phyloP scores from a whole-genome alignment of 2,797 vertebrate genomes.

The Pangasius djambal region DNA sequence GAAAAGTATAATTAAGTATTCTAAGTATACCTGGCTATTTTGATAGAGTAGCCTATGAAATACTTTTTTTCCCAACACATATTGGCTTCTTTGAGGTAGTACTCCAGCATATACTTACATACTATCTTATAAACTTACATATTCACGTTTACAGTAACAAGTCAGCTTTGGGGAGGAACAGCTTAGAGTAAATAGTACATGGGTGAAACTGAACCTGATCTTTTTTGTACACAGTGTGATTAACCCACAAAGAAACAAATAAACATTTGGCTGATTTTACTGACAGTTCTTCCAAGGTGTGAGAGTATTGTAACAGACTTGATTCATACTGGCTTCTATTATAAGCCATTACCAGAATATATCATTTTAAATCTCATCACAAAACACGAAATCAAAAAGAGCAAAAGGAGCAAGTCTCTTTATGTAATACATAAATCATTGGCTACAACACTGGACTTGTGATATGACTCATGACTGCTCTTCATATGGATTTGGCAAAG shows the following conservation, averaged over 20 bases:
- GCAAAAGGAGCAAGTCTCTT: not conserved
- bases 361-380: not conserved
- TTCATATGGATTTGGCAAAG: too few relatives aligned
- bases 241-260: not conserved
- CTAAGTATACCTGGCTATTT: not conserved
- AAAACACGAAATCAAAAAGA: not conserved
- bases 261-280: not conserved
- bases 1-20: not conserved
- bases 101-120: too few relatives aligned
- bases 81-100: too few relatives aligned
- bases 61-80: too few relatives aligned
- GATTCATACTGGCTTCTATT: not conserved
- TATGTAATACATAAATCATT: not conserved
- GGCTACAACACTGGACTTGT: too few relatives aligned
- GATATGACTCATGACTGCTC: too few relatives aligned
- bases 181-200: not conserved
- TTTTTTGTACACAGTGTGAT: not conserved
- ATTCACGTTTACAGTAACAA: too few relatives aligned
- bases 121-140: too few relatives aligned
- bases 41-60: too few relatives aligned
- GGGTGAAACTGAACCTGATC: not conserved
- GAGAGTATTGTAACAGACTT: conserved; percentile 1
- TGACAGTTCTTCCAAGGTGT: not conserved
- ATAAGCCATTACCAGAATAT: not conserved
- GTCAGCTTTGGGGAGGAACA: not conserved